Percentiles rank a stretch among this genome's conserved stretches.
Evolutionary conservation across 2,888 invertebrate species (phyloP).

Genomic region (Drosophila subquinaria): DNA sequence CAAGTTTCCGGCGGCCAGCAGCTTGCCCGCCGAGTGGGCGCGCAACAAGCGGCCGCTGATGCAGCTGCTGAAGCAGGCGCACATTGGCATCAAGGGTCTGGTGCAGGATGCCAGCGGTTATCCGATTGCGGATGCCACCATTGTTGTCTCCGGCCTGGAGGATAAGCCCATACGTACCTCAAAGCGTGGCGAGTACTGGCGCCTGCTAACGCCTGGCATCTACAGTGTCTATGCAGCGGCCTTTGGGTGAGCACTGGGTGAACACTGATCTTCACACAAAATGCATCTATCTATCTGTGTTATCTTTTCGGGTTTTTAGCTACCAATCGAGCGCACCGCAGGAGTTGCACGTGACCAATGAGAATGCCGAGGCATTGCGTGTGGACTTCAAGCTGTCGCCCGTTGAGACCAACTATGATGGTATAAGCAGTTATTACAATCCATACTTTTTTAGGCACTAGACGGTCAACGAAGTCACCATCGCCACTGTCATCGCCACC

Average conservation of each 20-base stretch:
- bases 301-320: conserved; percentile 78
- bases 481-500: background rate
- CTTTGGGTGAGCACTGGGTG: conserved; percentile 88
- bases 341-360: conserved; percentile 84
- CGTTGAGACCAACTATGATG: conserved; percentile 83
- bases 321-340: conserved; percentile 86
- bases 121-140: conserved; percentile 88
- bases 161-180: conserved; percentile 93
- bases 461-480: conserved; percentile 24
- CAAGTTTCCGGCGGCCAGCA: conserved; percentile 93
- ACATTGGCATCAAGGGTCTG: conserved; percentile 89
- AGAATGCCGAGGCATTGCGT: conserved; percentile 82
- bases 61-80: conserved; percentile 92
- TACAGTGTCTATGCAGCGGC: conserved; percentile 92
- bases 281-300: background rate
- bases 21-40: conserved; percentile 92
- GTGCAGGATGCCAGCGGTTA: conserved; percentile 84
- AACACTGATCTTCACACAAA: background rate
- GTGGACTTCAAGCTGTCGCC: conserved; percentile 84
- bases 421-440: conserved; percentile 85
- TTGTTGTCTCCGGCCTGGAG: conserved; percentile 91
- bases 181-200: conserved; percentile 96
- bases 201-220: conserved; percentile 94
- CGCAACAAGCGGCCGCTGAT: conserved; percentile 94
- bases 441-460: conserved; percentile 84